Conservation (phyloP, 2,113 vertebrate genomes). For the Egretta garzetta region DNA sequence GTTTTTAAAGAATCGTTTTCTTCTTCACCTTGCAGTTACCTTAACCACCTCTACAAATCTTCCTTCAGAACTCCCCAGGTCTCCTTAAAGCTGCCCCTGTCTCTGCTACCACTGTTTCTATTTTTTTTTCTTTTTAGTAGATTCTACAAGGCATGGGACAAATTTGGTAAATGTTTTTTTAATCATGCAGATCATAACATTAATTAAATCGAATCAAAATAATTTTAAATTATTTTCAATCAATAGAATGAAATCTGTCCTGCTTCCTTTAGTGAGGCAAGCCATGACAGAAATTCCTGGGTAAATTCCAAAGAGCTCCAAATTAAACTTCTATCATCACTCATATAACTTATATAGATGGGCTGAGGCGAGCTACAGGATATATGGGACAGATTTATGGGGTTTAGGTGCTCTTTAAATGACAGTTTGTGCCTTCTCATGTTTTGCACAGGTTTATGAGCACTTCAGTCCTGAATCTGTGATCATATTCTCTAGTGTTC, state of each 20-base stretch:
- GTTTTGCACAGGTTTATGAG: neutral
- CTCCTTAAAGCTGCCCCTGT: neutral
- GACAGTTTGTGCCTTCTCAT: neutral
- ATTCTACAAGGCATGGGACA: neutral
- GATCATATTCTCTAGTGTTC: neutral
- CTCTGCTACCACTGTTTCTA: neutral
- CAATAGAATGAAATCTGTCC: neutral
- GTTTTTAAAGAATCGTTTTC: neutral
- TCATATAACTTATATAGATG: neutral
- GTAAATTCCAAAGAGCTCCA: neutral
- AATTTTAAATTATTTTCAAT: neutral
- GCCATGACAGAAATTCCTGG: neutral
- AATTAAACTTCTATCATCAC: neutral
- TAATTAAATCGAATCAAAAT: neutral
- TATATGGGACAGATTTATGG: neutral
- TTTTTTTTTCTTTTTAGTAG: neutral
- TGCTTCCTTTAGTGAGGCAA: slow-evolving; percentile 19
- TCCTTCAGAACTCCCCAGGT: neutral
- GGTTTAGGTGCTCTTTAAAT: neutral
- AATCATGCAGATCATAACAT: neutral
- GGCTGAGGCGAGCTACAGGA: slow-evolving; percentile 10
- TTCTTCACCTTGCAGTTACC: neutral
- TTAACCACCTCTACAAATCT: neutral
- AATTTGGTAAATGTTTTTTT: neutral
- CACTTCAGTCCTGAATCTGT: neutral